Conservation (phyloP, 2,113 vertebrate genomes). For the Engystomops pustulosus region DNA sequence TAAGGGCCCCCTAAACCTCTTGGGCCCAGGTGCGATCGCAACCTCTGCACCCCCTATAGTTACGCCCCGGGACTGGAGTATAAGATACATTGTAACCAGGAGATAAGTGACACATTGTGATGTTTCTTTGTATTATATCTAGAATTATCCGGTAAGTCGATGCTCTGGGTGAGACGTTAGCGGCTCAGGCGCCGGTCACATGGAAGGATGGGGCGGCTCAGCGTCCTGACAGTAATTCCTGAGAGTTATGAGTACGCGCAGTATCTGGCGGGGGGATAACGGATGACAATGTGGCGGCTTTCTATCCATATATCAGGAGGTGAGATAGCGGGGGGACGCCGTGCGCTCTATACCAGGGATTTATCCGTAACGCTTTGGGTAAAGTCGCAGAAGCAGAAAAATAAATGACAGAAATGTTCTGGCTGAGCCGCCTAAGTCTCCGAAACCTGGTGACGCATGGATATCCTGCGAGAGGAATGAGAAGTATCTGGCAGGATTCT, state of each 20-base stretch:
- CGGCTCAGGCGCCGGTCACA: not conserved
- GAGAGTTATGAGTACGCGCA: not conserved
- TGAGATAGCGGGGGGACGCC: not conserved
- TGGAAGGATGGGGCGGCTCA: not conserved
- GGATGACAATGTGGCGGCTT: not conserved
- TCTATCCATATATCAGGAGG: not conserved
- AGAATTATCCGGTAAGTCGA: not conserved
- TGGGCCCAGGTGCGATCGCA: too few species aligned
- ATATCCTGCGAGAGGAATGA: slow-evolving; percentile 47
- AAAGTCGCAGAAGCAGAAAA: not conserved
- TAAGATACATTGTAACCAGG: not conserved
- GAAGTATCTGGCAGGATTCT: slow-evolving; percentile 47
- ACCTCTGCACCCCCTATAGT: too few species aligned
- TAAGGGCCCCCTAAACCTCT: too few species aligned
- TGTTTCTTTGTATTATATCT: not conserved
- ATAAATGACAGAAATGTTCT: not conserved
- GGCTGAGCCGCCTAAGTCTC: not conserved
- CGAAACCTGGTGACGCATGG: slow-evolving; percentile 41
- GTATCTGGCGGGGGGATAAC: not conserved
- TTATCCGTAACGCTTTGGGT: not conserved
- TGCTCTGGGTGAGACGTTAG: not conserved
- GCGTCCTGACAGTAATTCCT: not conserved
- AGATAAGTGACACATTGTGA: not conserved
- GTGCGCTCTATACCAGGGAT: not conserved
- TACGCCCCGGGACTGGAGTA: not conserved